A percentile compares a stretch with the other conserved stretches of the same genome.
Conservation (phyloP, 2,888 invertebrate species). For the Melinopterus prodromus region DNA sequence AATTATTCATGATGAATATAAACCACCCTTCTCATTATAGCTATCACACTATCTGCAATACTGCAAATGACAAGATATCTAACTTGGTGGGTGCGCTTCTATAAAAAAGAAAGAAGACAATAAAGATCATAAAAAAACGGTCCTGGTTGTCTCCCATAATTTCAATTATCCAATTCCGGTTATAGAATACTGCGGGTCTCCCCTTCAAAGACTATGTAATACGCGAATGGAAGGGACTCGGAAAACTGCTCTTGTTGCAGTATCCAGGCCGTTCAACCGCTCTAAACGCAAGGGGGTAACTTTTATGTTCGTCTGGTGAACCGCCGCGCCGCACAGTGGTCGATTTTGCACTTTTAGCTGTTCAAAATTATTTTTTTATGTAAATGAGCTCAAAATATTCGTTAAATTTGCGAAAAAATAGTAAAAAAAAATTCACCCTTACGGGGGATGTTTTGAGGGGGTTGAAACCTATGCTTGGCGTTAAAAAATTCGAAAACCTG, state of each 20-base stretch:
- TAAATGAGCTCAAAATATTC: too few relatives aligned
- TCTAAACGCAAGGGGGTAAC: conserved; percentile 4
- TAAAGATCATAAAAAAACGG: neutral
- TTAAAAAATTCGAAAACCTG: too few relatives aligned
- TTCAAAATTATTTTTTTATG: too few relatives aligned
- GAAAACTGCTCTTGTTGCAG: conserved; percentile 4
- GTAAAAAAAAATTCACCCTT: too few relatives aligned
- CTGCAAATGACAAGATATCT: neutral
- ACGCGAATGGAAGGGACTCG: neutral
- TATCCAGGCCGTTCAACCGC: neutral
- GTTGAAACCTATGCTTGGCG: too few relatives aligned
- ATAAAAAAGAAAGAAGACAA: neutral
- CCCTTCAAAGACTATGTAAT: neutral
- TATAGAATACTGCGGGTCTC: neutral
- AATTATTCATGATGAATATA: too few relatives aligned
- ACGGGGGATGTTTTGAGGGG: too few relatives aligned
- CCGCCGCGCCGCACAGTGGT: too few relatives aligned
- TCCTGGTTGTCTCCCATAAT: neutral
- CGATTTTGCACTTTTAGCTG: too few relatives aligned
- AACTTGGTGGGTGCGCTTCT: neutral
- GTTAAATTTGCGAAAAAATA: too few relatives aligned
- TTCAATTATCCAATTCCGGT: neutral
- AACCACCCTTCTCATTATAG: neutral
- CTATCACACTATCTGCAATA: neutral
- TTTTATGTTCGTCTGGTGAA: neutral